Evolutionary conservation across 2,888 invertebrate species (phyloP).

Genomic region (Chironomus tentans): DNA sequence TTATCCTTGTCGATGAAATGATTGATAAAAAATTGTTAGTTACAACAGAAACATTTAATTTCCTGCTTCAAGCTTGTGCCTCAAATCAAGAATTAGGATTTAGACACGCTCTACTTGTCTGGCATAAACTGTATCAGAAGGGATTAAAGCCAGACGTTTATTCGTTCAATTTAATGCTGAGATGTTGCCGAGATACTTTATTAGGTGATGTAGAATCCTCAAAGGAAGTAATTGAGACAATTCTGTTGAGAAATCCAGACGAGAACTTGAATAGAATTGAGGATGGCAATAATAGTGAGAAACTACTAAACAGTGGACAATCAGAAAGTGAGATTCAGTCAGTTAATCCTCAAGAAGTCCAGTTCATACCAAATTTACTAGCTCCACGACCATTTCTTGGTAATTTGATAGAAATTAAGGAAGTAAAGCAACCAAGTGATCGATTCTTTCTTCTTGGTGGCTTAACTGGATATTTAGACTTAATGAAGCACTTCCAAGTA

Average conservation of each 20-base stretch:
- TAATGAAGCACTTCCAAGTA: slow-evolving; percentile 59
- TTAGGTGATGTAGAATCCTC: slow-evolving; percentile 57
- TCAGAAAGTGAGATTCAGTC: slow-evolving; percentile 27
- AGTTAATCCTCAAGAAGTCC: not conserved
- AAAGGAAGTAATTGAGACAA: slow-evolving; percentile 45
- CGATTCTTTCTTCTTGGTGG: slow-evolving; percentile 74
- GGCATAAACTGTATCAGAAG: slow-evolving; percentile 67
- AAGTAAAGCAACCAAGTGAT: slow-evolving; percentile 52
- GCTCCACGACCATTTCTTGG: slow-evolving; percentile 51
- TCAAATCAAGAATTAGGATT: slow-evolving; percentile 71
- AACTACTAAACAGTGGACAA: slow-evolving; percentile 31
- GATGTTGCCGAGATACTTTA: slow-evolving; percentile 71
- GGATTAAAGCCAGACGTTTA: slow-evolving; percentile 58
- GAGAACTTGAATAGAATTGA: not conserved
- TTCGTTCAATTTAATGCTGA: slow-evolving; percentile 72
- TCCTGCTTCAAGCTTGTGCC: slow-evolving; percentile 76
- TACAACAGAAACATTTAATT: slow-evolving; percentile 62
- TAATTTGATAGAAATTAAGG: slow-evolving; percentile 49
- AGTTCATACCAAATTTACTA: slow-evolving; percentile 55
- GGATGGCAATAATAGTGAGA: not conserved
- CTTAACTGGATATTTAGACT: slow-evolving; percentile 58
- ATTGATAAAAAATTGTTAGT: slow-evolving; percentile 50
- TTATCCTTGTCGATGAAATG: slow-evolving; percentile 80
- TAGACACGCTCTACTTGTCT: slow-evolving; percentile 70
- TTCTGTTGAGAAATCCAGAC: slow-evolving; percentile 28